phyloP scores from a whole-genome alignment of 1,140 invertebrate genomes.

The Pogonognathellus flavescens region DNA sequence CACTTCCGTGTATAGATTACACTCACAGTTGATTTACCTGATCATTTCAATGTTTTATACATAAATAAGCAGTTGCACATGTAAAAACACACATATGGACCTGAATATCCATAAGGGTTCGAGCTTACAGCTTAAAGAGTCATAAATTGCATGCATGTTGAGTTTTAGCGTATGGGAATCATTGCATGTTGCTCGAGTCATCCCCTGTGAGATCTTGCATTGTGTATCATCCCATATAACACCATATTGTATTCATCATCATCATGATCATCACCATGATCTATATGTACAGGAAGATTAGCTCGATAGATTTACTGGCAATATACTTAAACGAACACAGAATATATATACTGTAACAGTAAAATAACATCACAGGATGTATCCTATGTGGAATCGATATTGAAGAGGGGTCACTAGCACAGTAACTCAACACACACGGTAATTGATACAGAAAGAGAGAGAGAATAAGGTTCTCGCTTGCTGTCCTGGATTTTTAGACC shows the following conservation, averaged over 20 bases:
- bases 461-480: not conserved
- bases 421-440: not conserved
- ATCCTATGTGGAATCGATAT: not conserved
- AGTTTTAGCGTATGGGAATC: constrained; percentile 11
- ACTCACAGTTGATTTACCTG: not conserved
- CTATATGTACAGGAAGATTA: not conserved
- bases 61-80: not conserved
- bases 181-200: constrained; percentile 16
- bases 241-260: not conserved
- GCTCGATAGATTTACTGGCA: not conserved
- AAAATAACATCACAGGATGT: constrained; percentile 3
- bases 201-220: not conserved
- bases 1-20: constrained; percentile 43
- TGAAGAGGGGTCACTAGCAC: constrained; percentile 6
- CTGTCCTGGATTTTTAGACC: constrained; percentile 13
- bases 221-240: not conserved
- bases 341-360: not conserved
- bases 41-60: not conserved
- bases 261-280: not conserved
- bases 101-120: not conserved
- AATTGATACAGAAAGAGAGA: not conserved
- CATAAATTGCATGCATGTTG: constrained; percentile 19
- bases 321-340: constrained; percentile 5
- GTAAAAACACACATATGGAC: constrained; percentile 7
- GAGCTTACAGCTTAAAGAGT: not conserved